phyloP scores from a whole-genome alignment of 2,888 invertebrate species.

The Leucoma salicis region DNA sequence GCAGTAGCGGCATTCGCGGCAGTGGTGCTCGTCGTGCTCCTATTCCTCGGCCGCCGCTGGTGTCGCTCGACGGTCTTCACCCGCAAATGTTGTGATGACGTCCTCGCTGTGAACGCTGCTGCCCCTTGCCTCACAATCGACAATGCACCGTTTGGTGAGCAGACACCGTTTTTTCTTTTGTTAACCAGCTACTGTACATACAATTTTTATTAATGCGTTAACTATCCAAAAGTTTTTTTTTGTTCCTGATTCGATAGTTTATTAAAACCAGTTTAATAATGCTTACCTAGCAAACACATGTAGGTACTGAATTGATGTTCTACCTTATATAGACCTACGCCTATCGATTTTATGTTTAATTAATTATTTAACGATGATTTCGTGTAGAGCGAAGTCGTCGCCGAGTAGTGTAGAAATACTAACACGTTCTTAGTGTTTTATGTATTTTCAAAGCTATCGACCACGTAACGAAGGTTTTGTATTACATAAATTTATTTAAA shows the following conservation, averaged over 20 bases:
- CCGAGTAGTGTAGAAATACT: conserved; percentile 41
- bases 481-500: conserved; percentile 19
- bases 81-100: conserved; percentile 70
- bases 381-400: conserved; percentile 29
- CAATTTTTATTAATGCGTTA: conserved; percentile 21
- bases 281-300: conserved; percentile 8
- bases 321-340: conserved; percentile 19
- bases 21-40: conserved; percentile 90
- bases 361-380: conserved; percentile 30
- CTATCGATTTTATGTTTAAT: conserved; percentile 37
- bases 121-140: conserved; percentile 60
- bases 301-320: conserved; percentile 20
- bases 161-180: conserved; percentile 21
- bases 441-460: conserved; percentile 46
- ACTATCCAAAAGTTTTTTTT: conserved; percentile 22
- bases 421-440: conserved; percentile 38
- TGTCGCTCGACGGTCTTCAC: conserved; percentile 64
- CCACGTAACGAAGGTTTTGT: conserved; percentile 46
- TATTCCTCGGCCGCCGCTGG: conserved; percentile 92
- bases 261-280: conserved; percentile 18
- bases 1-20: conserved; percentile 92
- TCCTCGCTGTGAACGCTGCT: conserved; percentile 68
- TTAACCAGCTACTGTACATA: conserved; percentile 31
- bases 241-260: conserved; percentile 17
- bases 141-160: conserved; percentile 73